Percentiles rank a stretch among this genome's conserved stretches.
Evolutionary conservation across 2,113 vertebrate species (phyloP).

Genomic region (Pipa parva): DNA sequence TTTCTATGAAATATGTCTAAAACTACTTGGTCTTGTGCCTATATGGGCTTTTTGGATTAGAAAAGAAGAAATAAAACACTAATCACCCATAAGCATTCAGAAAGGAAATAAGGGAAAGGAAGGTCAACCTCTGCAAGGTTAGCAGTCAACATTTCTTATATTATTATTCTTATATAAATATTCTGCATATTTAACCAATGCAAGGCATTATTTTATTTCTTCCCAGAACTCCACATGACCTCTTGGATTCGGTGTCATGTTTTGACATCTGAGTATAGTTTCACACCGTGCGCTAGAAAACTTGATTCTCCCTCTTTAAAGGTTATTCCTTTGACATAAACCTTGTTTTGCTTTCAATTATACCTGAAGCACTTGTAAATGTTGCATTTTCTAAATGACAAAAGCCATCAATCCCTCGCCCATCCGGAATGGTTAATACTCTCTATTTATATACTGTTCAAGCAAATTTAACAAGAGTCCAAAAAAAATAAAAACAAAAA

Average conservation of each 20-base stretch:
- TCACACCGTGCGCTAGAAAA: conserved; percentile 47
- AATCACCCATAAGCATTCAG: too few relatives aligned
- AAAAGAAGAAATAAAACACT: too few relatives aligned
- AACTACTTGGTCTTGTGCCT: too few relatives aligned
- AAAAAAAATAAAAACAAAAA: conserved; percentile 9
- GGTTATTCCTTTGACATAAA: conserved; percentile 44
- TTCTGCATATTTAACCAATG: neutral
- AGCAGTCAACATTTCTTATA: conserved; percentile 5
- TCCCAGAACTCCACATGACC: conserved; percentile 7
- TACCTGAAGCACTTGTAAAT: conserved; percentile 51
- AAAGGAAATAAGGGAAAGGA: too few relatives aligned
- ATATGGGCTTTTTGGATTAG: too few relatives aligned
- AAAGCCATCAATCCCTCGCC: conserved; percentile 48
- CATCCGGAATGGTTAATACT: conserved; percentile 51
- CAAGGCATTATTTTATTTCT: conserved; percentile 13
- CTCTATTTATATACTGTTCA: conserved; percentile 39
- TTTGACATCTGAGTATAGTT: conserved; percentile 21
- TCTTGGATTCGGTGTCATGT: conserved; percentile 19
- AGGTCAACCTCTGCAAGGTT: too few relatives aligned
- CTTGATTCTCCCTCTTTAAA: conserved; percentile 34
- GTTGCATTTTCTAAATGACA: conserved; percentile 51
- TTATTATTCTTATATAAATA: too few relatives aligned
- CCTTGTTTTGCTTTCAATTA: conserved; percentile 45
- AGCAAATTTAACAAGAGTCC: neutral
- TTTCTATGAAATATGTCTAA: too few relatives aligned